These are phyloP conservation scores for Julus scandinavius DNA, from an alignment of 2,888 invertebrate species.

Conservation along the genomic window DNA sequence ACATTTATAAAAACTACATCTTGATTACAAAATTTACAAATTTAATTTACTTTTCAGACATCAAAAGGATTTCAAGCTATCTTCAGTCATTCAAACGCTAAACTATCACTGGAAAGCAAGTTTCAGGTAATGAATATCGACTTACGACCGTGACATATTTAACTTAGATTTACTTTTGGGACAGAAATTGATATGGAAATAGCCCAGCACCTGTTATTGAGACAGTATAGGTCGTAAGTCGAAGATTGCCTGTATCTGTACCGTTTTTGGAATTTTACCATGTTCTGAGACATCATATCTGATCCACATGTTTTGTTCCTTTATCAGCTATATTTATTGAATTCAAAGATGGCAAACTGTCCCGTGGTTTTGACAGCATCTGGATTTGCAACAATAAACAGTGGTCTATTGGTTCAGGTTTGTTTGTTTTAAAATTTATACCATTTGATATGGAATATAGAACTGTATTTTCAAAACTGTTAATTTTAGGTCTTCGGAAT, in stretches of 20 bases:
- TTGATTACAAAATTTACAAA: not conserved
- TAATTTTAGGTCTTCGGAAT: not conserved
- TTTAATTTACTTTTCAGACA: not conserved
- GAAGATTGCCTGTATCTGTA: too few relatives aligned
- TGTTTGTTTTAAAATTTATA: not conserved
- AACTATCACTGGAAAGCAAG: not conserved
- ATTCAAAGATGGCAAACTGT: not conserved
- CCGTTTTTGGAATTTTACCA: too few relatives aligned
- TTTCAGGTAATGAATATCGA: not conserved
- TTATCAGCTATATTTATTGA: constrained; percentile 33
- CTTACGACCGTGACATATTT: too few relatives aligned
- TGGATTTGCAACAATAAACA: constrained; percentile 20
- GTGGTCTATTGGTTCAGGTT: not conserved
- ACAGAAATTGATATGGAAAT: too few relatives aligned
- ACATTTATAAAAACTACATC: not conserved
- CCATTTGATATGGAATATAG: not conserved
- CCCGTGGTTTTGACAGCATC: constrained; percentile 7
- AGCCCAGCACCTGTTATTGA: too few relatives aligned
- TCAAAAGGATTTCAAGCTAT: constrained; percentile 7
- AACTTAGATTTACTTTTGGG: too few relatives aligned
- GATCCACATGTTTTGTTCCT: not conserved
- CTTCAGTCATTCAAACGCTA: not conserved
- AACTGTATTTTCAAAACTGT: not conserved
- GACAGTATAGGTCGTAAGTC: too few relatives aligned
- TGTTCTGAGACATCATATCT: too few relatives aligned